Evolutionary conservation across 2,113 vertebrate genomes (phyloP).

Genomic region (Corythoichthys intestinalis): DNA sequence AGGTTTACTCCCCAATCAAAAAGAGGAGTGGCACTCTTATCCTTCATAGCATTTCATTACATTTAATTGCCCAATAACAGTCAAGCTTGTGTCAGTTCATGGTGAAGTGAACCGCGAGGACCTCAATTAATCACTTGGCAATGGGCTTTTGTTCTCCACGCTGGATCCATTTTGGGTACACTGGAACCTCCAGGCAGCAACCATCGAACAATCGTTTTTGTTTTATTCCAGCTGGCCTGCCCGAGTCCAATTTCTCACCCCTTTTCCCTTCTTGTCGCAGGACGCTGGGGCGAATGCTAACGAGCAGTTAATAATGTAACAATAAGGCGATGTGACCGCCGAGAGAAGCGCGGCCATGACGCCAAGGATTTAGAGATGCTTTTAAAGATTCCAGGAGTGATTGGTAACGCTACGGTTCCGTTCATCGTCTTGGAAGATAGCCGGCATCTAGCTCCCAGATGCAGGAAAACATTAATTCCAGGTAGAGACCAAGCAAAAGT

Average conservation of each 20-base stretch:
- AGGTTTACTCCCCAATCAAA: slow-evolving; percentile 48
- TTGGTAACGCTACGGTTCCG: slow-evolving; percentile 39
- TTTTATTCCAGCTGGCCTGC: slow-evolving; percentile 58
- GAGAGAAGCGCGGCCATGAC: slow-evolving; percentile 21
- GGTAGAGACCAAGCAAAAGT: slow-evolving; percentile 4
- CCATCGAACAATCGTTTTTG: slow-evolving; percentile 44
- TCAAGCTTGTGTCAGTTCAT: slow-evolving; percentile 60
- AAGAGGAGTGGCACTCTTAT: slow-evolving; percentile 30
- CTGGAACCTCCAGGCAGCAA: slow-evolving; percentile 51
- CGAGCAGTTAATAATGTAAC: slow-evolving; percentile 18
- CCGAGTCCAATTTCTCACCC: slow-evolving; percentile 10
- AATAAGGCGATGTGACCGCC: slow-evolving; percentile 5
- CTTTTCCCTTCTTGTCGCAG: slow-evolving; percentile 3
- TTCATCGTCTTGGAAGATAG: slow-evolving; percentile 29
- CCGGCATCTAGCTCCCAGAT: slow-evolving; percentile 42
- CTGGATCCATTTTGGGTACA: slow-evolving; percentile 41
- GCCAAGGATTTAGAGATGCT: slow-evolving; percentile 30
- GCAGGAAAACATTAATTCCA: slow-evolving; percentile 17
- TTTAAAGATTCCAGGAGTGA: slow-evolving; percentile 21
- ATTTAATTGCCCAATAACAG: slow-evolving; percentile 64
- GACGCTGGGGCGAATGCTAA: slow-evolving; percentile 23
- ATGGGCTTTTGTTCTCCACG: slow-evolving; percentile 53
- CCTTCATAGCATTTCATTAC: slow-evolving; percentile 51
- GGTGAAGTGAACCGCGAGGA: slow-evolving; percentile 60
- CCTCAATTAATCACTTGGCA: slow-evolving; percentile 56